These are phyloP conservation scores for Eudasyphora cyanicolor DNA, from an alignment of 2,888 invertebrate species.

Conservation along the genomic window DNA sequence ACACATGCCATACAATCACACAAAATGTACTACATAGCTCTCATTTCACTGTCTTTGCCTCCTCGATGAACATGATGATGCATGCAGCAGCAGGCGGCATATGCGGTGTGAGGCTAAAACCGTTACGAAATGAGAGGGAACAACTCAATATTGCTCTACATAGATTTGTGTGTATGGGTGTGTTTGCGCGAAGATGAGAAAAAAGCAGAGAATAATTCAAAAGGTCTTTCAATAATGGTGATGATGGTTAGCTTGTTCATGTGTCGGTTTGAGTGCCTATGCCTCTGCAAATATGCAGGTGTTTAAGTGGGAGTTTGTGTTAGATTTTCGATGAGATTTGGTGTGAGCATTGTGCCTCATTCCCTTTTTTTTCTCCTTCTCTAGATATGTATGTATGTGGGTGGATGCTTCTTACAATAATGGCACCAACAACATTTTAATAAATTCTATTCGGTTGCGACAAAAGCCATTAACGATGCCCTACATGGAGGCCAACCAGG, in stretches of 20 bases:
- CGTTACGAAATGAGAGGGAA: conserved; percentile 12
- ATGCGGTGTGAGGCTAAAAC: background rate
- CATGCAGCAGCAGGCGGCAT: too few relatives aligned
- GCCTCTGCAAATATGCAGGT: background rate
- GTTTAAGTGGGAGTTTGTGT: background rate
- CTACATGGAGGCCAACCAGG: background rate
- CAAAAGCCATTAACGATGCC: background rate
- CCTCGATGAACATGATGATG: background rate
- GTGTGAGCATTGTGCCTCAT: background rate
- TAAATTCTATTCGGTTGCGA: conserved; percentile 8
- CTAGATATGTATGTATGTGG: too few relatives aligned
- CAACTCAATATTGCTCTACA: background rate
- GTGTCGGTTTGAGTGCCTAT: background rate
- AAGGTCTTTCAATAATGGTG: background rate
- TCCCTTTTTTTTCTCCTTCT: too few relatives aligned
- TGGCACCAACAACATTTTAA: conserved; percentile 14
- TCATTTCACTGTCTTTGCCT: background rate
- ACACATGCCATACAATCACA: conserved; percentile 26
- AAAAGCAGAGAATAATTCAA: background rate
- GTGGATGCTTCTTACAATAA: background rate
- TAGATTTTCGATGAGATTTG: background rate
- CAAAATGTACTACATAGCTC: background rate
- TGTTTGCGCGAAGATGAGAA: conserved; percentile 28
- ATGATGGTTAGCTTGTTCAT: background rate
- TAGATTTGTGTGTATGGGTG: conserved; percentile 5